Base-by-base conservation (phyloP, 2,113 vertebrate species). In the Opisthocomus hoazin region DNA sequence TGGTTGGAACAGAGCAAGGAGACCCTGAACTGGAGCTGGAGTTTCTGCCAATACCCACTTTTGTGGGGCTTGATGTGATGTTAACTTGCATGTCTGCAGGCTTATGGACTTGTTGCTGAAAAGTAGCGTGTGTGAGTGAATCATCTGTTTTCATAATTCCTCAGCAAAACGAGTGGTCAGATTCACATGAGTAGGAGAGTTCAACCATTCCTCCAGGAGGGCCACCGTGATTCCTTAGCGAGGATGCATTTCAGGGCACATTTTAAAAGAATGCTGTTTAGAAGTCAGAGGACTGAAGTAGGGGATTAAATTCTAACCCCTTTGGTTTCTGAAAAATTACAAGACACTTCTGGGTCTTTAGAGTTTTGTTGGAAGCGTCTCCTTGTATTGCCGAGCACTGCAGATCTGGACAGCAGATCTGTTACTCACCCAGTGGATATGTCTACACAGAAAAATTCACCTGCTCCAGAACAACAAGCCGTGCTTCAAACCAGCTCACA, bases 141-240 rank as follows among this genome's bases (percentile, higher is more conserved):
- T 87, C 73, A 87, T 66, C 50, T 68, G 45, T 57, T 94, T 94
- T 69, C 54, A n/a, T 48, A 78, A 66, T 50, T 90, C 75, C 39
- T 85, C 76, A 75, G 68, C 45, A 71, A 84, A 78, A 89, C 48
- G 57, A 90, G 29, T 2, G 37, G 23, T 88, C 81, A 93, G 87
- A 89, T 78, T 89, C 82, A 84, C 39, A 15, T 0, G 0, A 39
- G 27, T 78, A 82, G 39, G 46, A 79, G 70, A 90, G 69, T 68
- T 69, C 65, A 86, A 36, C 9, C 30, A 7, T 83, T 76, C 60
- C 78, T 86, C 15, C 37, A 48, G 43, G 18, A 65, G 2, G 7
- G 36, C 37, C 70, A 32, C 83, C 84, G 85, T 0, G 2, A 15
- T 26, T 76, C 37, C 78, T 61, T 26, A 34, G 79, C 54, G 54